A percentile compares a stretch with the other conserved stretches of the same genome.
These are phyloP conservation scores for Crypturellus undulatus DNA, from an alignment of 2,113 vertebrate genomes.

Conservation along the genomic window DNA sequence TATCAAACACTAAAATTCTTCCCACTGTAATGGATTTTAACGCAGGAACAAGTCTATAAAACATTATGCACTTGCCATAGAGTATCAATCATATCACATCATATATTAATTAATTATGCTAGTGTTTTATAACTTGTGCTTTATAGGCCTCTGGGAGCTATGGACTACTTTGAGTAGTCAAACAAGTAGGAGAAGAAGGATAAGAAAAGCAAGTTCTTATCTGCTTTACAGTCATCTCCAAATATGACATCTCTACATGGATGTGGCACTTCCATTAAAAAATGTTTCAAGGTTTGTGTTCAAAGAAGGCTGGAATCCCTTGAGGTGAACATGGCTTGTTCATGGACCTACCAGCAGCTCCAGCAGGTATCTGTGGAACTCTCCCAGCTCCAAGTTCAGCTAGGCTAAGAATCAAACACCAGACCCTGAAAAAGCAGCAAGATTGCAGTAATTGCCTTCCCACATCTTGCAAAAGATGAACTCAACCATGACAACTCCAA, in stretches of 20 bases:
- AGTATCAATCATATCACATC: not conserved
- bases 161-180: not conserved
- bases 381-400: not conserved
- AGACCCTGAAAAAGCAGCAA: not conserved
- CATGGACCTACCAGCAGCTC: not conserved
- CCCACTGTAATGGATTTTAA: not conserved
- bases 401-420: not conserved
- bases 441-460: accelerated
- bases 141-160: not conserved
- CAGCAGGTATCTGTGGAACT: not conserved
- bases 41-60: not conserved
- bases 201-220: not conserved
- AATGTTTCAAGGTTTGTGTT: not conserved
- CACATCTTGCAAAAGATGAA: not conserved
- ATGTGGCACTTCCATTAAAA: not conserved
- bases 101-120: not conserved
- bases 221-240: not conserved
- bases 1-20: not conserved
- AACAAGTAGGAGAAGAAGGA: accelerated
- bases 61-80: not conserved
- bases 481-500: not conserved
- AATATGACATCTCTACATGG: not conserved
- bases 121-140: not conserved
- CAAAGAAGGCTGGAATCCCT: not conserved
- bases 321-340: not conserved